A percentile compares a stretch with the other conserved stretches of the same genome.
phyloP scores from a whole-genome alignment of 1,140 invertebrate genomes.

The Prorops nasuta region DNA sequence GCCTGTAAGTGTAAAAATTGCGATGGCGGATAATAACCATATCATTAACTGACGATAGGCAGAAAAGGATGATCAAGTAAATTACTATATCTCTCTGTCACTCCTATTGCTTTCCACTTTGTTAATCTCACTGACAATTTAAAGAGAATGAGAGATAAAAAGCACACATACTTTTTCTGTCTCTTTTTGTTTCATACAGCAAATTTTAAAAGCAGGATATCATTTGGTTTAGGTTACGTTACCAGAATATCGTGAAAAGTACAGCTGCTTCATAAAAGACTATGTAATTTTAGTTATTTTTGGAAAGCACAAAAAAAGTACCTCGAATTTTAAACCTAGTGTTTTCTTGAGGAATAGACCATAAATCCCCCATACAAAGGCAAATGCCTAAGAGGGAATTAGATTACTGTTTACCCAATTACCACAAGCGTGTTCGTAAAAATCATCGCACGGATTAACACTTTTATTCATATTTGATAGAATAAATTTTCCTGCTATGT shows the following conservation, averaged over 20 bases:
- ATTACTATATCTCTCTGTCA: too few relatives aligned
- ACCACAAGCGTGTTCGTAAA: constrained; percentile 22
- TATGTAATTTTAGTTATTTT: neutral
- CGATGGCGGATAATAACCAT: too few relatives aligned
- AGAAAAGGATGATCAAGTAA: too few relatives aligned
- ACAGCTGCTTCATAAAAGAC: neutral
- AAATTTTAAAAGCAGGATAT: constrained; percentile 23
- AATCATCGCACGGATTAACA: constrained; percentile 20
- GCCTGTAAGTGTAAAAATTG: too few relatives aligned
- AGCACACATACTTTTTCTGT: too few relatives aligned
- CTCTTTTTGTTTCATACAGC: constrained; percentile 27
- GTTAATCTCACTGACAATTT: too few relatives aligned
- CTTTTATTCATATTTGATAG: constrained; percentile 11
- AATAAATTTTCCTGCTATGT: constrained; percentile 6
- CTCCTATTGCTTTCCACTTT: too few relatives aligned
- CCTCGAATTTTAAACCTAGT: neutral
- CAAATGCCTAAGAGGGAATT: neutral
- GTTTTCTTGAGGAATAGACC: neutral
- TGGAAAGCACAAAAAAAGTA: neutral
- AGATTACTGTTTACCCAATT: constrained; percentile 12
- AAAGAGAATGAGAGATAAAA: too few relatives aligned
- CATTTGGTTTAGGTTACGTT: constrained; percentile 5
- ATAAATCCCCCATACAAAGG: constrained; percentile 13
- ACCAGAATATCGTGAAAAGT: constrained; percentile 24
- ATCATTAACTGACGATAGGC: too few relatives aligned